Evolutionary conservation across 2,113 vertebrate genomes (phyloP).

Genomic region (Nicator chloris): DNA sequence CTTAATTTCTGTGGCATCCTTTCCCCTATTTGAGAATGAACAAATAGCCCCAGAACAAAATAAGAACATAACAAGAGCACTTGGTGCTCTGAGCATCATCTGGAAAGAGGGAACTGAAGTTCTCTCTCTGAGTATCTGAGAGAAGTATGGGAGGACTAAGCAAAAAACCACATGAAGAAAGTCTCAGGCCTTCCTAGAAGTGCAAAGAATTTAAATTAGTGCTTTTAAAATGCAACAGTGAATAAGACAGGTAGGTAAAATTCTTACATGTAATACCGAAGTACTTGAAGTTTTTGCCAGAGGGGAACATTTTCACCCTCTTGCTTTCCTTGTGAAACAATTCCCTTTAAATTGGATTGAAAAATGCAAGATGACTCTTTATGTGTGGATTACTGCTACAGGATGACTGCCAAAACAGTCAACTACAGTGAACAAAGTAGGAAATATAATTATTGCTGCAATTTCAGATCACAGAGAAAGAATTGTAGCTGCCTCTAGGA

Average conservation of each 20-base stretch:
- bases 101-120: neutral
- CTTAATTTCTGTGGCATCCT: neutral
- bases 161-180: neutral
- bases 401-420: slow-evolving; percentile 52
- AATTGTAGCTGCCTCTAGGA: slow-evolving; percentile 27
- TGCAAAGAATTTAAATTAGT: slow-evolving; percentile 41
- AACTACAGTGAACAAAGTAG: slow-evolving; percentile 34
- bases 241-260: slow-evolving; percentile 13
- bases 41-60: slow-evolving; percentile 1
- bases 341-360: slow-evolving; percentile 54
- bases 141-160: neutral
- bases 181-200: neutral
- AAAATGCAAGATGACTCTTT: slow-evolving; percentile 44
- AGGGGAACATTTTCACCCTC: slow-evolving; percentile 30
- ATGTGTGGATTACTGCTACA: slow-evolving; percentile 41
- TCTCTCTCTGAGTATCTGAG: neutral
- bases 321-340: slow-evolving; percentile 47
- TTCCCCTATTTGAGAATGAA: neutral
- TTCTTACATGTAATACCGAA: neutral
- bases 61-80: neutral
- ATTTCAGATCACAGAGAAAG: slow-evolving; percentile 39
- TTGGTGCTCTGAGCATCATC: neutral
- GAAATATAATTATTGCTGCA: slow-evolving; percentile 57
- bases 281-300: slow-evolving; percentile 16
- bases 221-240: slow-evolving; percentile 20